Conservation (phyloP, 1,140 invertebrate species). For the Leptopilina boulardi region DNA sequence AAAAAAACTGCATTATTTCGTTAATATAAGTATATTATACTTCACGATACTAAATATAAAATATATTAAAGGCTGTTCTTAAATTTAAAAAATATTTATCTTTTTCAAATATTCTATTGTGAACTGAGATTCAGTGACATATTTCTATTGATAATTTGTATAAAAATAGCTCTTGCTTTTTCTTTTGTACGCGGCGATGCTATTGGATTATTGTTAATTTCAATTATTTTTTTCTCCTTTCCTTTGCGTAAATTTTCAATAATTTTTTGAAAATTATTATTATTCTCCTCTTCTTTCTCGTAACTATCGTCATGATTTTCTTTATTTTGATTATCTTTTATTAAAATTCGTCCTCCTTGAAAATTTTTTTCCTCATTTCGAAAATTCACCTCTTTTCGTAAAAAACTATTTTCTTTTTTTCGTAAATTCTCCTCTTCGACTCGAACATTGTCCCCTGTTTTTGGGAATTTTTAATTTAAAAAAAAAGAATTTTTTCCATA, state of each 20-base stretch:
- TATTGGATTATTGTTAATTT: not conserved
- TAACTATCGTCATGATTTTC: not conserved
- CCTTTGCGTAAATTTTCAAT: not conserved
- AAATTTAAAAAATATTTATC: constrained; percentile 22
- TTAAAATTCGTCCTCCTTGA: not conserved
- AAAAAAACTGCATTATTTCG: not conserved
- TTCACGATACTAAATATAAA: constrained; percentile 5
- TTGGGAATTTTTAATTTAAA: too few relatives aligned
- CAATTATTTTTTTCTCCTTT: not conserved
- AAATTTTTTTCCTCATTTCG: not conserved
- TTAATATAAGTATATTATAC: not conserved
- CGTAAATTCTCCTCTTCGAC: not conserved
- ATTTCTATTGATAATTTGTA: constrained; percentile 63
- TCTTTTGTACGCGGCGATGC: constrained; percentile 48
- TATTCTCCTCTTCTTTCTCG: not conserved
- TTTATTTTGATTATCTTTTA: not conserved
- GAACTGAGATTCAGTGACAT: constrained; percentile 9
- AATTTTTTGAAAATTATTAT: not conserved
- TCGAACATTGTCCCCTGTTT: not conserved
- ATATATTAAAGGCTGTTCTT: not conserved
- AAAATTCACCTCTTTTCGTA: not conserved
- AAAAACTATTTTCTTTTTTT: not conserved
- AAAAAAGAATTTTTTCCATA: too few relatives aligned
- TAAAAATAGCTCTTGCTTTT: constrained; percentile 65
- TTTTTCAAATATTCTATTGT: not conserved